Percentiles rank a stretch among this genome's conserved stretches.
Evolutionary conservation across 1,140 invertebrate species (phyloP).

Genomic region (Hyposmocoma kahamanoa): DNA sequence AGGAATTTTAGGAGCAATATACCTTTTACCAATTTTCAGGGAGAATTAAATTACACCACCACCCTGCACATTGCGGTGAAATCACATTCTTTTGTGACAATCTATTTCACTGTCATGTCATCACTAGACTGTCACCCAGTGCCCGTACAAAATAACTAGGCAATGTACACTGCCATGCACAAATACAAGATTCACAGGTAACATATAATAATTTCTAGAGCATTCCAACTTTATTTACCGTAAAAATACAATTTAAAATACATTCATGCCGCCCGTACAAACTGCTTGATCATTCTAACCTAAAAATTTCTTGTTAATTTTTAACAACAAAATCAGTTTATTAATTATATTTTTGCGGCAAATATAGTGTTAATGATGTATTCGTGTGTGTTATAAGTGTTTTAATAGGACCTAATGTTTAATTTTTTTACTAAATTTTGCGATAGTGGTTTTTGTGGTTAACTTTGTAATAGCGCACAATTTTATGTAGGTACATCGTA

Average conservation of each 20-base stretch:
- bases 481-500: no score
- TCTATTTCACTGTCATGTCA: constrained; percentile 54
- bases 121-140: constrained; percentile 54
- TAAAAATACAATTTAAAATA: constrained; percentile 6
- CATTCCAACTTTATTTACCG: constrained; percentile 12
- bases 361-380: background rate
- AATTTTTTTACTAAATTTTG: no score
- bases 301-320: constrained; percentile 22
- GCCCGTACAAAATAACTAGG: constrained; percentile 60
- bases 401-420: no score
- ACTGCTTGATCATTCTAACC: constrained; percentile 59
- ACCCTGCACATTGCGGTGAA: background rate
- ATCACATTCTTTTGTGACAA: background rate
- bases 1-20: background rate
- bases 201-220: constrained; percentile 14
- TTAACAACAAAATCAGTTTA: constrained; percentile 1
- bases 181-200: constrained; percentile 68
- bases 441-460: no score
- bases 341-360: background rate
- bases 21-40: constrained; percentile 1
- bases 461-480: no score
- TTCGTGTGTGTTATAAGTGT: background rate
- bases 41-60: background rate
- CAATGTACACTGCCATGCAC: constrained; percentile 63
- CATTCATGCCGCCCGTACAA: constrained; percentile 5